Evolutionary conservation across 2,113 vertebrate genomes (phyloP).

Genomic region (Turdus rufiventris): DNA sequence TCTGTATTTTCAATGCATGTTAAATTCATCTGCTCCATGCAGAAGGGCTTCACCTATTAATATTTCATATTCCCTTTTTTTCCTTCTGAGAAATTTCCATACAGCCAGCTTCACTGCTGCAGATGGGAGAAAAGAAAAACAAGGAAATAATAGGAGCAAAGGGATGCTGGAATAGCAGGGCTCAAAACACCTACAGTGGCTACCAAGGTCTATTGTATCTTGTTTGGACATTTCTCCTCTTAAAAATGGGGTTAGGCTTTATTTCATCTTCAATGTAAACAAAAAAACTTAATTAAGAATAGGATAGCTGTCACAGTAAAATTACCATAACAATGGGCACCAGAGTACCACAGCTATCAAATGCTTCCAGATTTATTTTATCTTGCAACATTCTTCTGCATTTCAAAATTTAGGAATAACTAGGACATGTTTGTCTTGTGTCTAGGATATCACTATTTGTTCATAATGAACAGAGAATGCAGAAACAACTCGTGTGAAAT

Average conservation of each 20-base stretch:
- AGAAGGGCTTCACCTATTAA: not conserved
- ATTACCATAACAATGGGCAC: not conserved
- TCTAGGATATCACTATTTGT: not conserved
- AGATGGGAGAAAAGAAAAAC: not conserved
- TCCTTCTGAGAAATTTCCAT: not conserved
- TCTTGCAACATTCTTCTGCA: not conserved
- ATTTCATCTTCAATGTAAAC: not conserved
- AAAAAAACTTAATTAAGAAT: not conserved
- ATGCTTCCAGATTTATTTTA: not conserved
- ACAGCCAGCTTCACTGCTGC: not conserved
- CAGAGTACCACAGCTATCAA: not conserved
- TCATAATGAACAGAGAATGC: not conserved
- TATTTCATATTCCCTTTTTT: not conserved
- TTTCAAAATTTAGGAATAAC: not conserved
- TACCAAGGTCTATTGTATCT: not conserved
- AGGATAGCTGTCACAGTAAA: not conserved
- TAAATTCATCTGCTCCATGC: not conserved
- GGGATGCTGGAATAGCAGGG: not conserved
- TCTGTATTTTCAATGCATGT: not conserved
- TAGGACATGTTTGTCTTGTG: not conserved
- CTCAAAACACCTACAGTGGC: not conserved
- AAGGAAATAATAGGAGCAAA: not conserved
- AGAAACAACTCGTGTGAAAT: not conserved
- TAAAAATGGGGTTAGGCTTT: not conserved
- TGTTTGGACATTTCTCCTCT: not conserved